phyloP scores from a whole-genome alignment of 2,888 invertebrate genomes.

The Matsumyia berberina region DNA sequence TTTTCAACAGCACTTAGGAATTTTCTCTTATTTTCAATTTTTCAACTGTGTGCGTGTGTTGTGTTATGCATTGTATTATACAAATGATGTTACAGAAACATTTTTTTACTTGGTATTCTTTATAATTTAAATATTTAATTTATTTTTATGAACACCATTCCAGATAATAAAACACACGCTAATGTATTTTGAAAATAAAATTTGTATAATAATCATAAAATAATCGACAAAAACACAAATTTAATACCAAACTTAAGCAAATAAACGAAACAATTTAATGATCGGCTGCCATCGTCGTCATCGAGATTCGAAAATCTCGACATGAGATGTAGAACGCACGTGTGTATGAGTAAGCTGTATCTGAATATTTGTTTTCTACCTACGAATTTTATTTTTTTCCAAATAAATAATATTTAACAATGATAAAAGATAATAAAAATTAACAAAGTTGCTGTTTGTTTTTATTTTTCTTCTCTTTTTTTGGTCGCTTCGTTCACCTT shows the following conservation, averaged over 20 bases:
- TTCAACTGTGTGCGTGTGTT: background rate
- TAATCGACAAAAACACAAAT: slow-evolving; percentile 56
- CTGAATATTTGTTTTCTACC: background rate
- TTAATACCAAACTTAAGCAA: slow-evolving; percentile 66
- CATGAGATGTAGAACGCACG: slow-evolving; percentile 4
- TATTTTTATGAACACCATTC: slow-evolving; percentile 64
- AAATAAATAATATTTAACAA: slow-evolving; percentile 66
- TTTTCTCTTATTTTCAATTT: slow-evolving; percentile 24
- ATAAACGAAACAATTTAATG: slow-evolving; percentile 67
- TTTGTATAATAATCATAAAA: slow-evolving; percentile 70
- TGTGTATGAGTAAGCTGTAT: background rate
- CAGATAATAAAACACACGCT: slow-evolving; percentile 57
- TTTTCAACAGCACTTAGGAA: slow-evolving; percentile 56
- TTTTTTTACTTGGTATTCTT: slow-evolving; percentile 25
- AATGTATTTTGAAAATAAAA: slow-evolving; percentile 69
- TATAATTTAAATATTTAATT: slow-evolving; percentile 69
- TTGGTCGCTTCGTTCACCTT: background rate
- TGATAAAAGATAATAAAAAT: slow-evolving; percentile 51
- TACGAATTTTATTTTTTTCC: slow-evolving; percentile 10
- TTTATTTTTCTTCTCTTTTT: background rate
- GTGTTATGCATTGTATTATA: slow-evolving; percentile 9
- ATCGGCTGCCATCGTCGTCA: slow-evolving; percentile 6
- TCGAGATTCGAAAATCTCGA: background rate
- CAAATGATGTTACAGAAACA: slow-evolving; percentile 23
- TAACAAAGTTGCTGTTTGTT: slow-evolving; percentile 46